Base-by-base conservation (phyloP, 2,888 invertebrate species). In the Hoplodrina ambigua region DNA sequence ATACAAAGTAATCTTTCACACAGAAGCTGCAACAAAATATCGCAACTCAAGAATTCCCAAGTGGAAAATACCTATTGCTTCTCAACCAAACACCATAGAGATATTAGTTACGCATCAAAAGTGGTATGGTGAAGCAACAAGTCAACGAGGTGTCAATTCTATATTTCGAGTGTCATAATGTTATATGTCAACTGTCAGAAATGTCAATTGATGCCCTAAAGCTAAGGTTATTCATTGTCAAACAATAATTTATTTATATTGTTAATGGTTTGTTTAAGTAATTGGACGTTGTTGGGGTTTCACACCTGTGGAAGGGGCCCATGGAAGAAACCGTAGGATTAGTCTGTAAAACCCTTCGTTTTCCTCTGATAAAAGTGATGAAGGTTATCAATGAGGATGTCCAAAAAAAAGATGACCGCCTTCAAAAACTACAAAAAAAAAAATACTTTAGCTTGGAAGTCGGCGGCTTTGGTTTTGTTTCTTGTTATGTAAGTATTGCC, bases 81-180 rank as follows among this genome's bases (percentile, higher is more conserved):
- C 67, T 75, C 52, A 56, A 56, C 41, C 41, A 65, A 46, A 69
- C 8, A 1, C 66, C 33, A 30, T 3, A 19, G 25, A 37, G 0
- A 37, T n/a, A 60, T 70, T 60, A 6, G 61, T 58, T 62, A 80
- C 19, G 68, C 53, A 46, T 69, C 52, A 49, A 61, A 75, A 53
- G 52, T 58, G 68, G 33, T 20, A 19, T 33, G 54, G 54, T 69
- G 54, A 66, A 33, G 65, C 61, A 71, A 68, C 41, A 8, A 66
- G 5, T 62, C 64, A 71, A 68, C 25, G 11, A 68, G 10, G 53
- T 64, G 69, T 69, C 74, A 69, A 68, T 62, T 66, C 4, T 20
- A 33, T 19, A 25, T 56, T 64, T 62, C 3, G 30, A 30, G 25
- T 75, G 56, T 75, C 56, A 75, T 55, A 60, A 75, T 74, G 37